These are phyloP conservation scores for Solea senegalensis DNA, from an alignment of 2,113 vertebrate genomes.

Conservation along the genomic window DNA sequence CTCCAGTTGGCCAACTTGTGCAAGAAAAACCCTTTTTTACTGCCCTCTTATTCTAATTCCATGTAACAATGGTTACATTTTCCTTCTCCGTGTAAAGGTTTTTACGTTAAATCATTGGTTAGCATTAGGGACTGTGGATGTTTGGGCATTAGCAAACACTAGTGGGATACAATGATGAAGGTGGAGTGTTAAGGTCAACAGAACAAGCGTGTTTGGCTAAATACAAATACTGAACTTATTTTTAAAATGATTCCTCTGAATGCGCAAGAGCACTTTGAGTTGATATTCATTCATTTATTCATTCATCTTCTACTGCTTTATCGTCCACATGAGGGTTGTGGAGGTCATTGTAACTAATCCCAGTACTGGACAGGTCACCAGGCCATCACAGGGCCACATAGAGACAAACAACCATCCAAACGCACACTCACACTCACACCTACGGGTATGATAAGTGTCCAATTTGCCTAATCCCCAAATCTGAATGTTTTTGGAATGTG, in stretches of 20 bases:
- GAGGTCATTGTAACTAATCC: too few species aligned
- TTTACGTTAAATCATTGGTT: neutral
- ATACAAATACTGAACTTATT: neutral
- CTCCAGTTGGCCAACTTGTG: slow-evolving; percentile 6
- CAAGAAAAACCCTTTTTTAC: neutral
- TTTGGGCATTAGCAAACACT: neutral
- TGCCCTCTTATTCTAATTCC: neutral
- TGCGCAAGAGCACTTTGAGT: slow-evolving; percentile 15
- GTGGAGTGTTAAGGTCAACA: slow-evolving; percentile 6
- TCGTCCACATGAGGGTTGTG: too few species aligned
- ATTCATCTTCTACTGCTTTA: too few species aligned
- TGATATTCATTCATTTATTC: too few species aligned
- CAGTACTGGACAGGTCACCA: too few species aligned
- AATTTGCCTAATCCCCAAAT: too few species aligned
- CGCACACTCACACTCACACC: too few species aligned
- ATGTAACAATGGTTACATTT: neutral
- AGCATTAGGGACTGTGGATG: neutral
- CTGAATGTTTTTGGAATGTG: too few species aligned
- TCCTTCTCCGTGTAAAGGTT: neutral
- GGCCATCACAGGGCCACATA: too few species aligned
- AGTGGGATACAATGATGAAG: slow-evolving; percentile 16
- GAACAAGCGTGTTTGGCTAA: slow-evolving; percentile 19
- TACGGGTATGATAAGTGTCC: too few species aligned
- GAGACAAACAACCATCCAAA: too few species aligned
- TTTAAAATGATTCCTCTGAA: slow-evolving; percentile 20